Evolutionary conservation across 2,113 vertebrate species (phyloP).

Genomic region (Falcunculus frontatus): DNA sequence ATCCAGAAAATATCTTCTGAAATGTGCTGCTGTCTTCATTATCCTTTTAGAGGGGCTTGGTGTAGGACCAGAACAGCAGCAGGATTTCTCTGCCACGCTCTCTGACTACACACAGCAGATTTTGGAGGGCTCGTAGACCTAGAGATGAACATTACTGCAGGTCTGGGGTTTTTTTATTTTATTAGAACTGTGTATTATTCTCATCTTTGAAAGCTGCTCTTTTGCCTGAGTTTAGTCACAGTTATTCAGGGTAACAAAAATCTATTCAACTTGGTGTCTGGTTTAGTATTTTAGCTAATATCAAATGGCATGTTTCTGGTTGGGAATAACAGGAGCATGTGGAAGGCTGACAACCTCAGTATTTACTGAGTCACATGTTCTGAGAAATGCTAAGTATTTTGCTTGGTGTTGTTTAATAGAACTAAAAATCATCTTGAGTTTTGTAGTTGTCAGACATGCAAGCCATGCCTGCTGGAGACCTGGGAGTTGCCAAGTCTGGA

Average conservation of each 20-base stretch:
- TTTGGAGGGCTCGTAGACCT: background rate
- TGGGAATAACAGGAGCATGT: background rate
- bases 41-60: background rate
- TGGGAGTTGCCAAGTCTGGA: background rate
- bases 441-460: background rate
- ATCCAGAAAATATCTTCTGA: background rate
- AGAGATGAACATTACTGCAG: background rate
- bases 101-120: background rate
- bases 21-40: conserved; percentile 38
- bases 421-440: background rate
- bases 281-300: background rate
- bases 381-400: background rate
- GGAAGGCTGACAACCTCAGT: background rate
- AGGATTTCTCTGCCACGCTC: background rate
- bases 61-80: background rate
- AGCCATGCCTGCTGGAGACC: background rate
- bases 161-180: too few relatives aligned
- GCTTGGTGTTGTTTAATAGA: background rate
- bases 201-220: background rate
- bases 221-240: background rate
- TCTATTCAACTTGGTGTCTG: background rate
- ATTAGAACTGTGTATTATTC: background rate
- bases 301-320: background rate
- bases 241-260: background rate
- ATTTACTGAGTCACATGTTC: background rate